Conservation (phyloP, 2,113 vertebrate genomes). For the Laticauda colubrina region DNA sequence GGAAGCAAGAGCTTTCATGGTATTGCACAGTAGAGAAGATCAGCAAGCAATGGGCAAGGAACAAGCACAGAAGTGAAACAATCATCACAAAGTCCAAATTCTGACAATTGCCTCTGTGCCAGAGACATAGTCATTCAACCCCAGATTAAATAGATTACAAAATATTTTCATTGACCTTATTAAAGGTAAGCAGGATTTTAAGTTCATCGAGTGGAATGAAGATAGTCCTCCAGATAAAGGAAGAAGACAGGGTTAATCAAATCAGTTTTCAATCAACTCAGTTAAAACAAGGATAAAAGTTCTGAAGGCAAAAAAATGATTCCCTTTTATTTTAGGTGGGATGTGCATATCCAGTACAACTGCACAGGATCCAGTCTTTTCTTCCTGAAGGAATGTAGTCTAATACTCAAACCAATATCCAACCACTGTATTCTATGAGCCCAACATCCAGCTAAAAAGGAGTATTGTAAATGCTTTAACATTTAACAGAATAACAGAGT, state of each 20-base stretch:
- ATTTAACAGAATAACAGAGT: neutral
- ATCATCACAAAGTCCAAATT: neutral
- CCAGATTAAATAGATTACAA: neutral
- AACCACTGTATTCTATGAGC: neutral
- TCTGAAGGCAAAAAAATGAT: neutral
- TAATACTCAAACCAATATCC: neutral
- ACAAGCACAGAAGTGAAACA: neutral
- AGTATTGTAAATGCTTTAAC: neutral
- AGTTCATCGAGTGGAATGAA: neutral
- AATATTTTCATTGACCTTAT: neutral
- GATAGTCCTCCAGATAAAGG: neutral
- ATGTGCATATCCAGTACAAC: neutral
- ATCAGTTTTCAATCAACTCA: neutral
- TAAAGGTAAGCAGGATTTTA: neutral
- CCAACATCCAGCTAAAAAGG: neutral
- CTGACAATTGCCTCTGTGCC: neutral
- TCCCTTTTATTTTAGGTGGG: neutral
- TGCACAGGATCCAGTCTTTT: neutral
- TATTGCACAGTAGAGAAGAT: constrained; percentile 11
- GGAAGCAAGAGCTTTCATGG: neutral
- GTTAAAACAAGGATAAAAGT: neutral
- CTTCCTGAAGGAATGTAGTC: neutral
- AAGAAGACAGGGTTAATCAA: neutral
- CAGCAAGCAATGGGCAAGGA: neutral
- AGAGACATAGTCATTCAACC: neutral